Conservation (phyloP, 2,797 vertebrate species). For the Microchirus variegatus region DNA sequence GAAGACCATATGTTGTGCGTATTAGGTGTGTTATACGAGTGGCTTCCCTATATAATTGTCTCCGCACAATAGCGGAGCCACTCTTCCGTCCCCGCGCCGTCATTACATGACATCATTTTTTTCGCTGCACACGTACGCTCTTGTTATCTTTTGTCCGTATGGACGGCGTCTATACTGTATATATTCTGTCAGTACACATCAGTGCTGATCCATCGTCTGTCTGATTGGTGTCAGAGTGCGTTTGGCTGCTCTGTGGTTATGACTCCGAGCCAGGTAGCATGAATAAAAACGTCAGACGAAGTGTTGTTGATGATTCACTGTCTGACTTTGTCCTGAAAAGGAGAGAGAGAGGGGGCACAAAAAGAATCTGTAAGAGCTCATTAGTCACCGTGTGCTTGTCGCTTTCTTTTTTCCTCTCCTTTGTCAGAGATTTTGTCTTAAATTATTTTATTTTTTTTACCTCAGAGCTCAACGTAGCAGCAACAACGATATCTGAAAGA, state of each 20-base stretch:
- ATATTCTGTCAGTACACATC: neutral
- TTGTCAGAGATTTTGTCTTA: too few relatives aligned
- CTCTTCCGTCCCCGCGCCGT: conserved; percentile 24
- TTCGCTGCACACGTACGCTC: conserved; percentile 13
- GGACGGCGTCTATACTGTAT: neutral
- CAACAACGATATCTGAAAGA: too few relatives aligned
- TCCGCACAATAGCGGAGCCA: conserved; percentile 12
- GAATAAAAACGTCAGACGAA: conserved; percentile 31
- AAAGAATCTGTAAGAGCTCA: neutral
- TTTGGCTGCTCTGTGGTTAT: conserved; percentile 31
- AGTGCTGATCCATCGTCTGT: conserved; percentile 31
- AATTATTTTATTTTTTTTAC: too few relatives aligned
- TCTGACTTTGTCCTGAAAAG: conserved; percentile 37
- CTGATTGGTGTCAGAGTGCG: conserved; percentile 41
- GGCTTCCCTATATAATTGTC: neutral
- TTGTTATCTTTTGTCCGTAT: conserved; percentile 1
- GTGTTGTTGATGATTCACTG: conserved; percentile 65
- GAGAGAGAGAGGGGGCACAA: neutral
- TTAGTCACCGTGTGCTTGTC: too few relatives aligned
- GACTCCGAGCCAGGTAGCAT: conserved; percentile 37
- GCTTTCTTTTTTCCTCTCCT: too few relatives aligned
- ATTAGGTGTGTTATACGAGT: neutral
- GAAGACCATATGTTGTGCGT: neutral
- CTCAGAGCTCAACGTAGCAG: too few relatives aligned
- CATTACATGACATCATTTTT: conserved; percentile 50